phyloP scores from a whole-genome alignment of 2,888 invertebrate species.

The Lysandra coridon region DNA sequence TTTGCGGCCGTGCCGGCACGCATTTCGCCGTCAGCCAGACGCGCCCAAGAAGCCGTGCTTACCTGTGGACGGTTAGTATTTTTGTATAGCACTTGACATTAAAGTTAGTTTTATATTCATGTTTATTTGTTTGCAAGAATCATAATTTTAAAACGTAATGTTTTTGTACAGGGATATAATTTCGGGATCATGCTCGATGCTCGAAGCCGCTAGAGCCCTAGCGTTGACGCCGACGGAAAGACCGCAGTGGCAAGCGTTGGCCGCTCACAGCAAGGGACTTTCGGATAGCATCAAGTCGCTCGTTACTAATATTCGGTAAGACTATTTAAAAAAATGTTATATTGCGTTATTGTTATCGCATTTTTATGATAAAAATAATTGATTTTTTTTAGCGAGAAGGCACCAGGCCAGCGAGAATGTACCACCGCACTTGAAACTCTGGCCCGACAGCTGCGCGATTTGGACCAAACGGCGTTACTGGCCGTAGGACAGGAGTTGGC shows the following conservation, averaged over 20 bases:
- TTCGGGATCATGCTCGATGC: constrained; percentile 83
- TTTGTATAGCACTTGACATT: not conserved
- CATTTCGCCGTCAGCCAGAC: constrained; percentile 91
- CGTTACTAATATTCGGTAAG: constrained; percentile 91
- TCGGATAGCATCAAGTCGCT: constrained; percentile 97
- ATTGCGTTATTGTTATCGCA: not conserved
- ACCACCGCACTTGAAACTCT: constrained; percentile 90
- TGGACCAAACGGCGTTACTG: constrained; percentile 93
- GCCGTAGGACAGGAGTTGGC: constrained; percentile 90
- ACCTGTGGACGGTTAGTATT: constrained; percentile 84
- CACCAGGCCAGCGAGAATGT: constrained; percentile 97
- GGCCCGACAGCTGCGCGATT: constrained; percentile 86
- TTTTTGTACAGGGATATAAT: constrained; percentile 64
- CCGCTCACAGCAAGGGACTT: constrained; percentile 95
- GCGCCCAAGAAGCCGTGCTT: constrained; percentile 93
- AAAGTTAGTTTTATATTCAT: too few species aligned
- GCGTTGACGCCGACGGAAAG: constrained; percentile 95
- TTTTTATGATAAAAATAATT: not conserved
- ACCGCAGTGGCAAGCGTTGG: constrained; percentile 95
- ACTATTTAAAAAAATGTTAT: not conserved
- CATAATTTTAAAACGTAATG: not conserved
- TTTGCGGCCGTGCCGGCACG: constrained; percentile 95
- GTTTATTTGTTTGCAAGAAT: too few species aligned
- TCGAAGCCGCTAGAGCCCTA: constrained; percentile 93
- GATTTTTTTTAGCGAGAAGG: constrained; percentile 85